Evolutionary conservation across 92 coral and sea anemone genomes (phyloP).

Genomic region (Palythoa heliodiscus): DNA sequence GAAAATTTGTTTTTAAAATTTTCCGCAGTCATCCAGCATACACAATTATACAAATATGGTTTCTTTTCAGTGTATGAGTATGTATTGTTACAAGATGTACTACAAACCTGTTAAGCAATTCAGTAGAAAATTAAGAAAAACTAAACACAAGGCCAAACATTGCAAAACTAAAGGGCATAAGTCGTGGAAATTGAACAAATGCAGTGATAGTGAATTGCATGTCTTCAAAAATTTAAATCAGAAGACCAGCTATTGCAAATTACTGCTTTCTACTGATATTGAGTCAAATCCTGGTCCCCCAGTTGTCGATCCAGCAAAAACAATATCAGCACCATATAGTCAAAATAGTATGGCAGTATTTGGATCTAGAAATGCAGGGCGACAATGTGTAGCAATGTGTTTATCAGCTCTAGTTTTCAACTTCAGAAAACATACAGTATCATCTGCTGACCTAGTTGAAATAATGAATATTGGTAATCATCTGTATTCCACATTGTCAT

Average conservation of each 20-base stretch:
- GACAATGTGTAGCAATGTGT: slow-evolving; percentile 21
- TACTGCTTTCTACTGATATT: neutral
- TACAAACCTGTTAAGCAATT: slow-evolving; percentile 17
- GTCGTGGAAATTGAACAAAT: slow-evolving; percentile 10
- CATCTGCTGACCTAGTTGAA: slow-evolving; percentile 14
- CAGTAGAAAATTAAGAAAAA: neutral
- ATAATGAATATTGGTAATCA: slow-evolving; percentile 21
- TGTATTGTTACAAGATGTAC: slow-evolving; percentile 12
- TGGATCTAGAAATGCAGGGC: slow-evolving; percentile 33
- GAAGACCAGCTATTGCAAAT: slow-evolving; percentile 12
- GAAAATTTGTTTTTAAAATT: neutral
- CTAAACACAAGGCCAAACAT: neutral
- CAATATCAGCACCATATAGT: slow-evolving; percentile 27
- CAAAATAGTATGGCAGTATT: slow-evolving; percentile 36
- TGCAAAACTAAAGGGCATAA: slow-evolving; percentile 3
- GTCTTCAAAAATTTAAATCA: slow-evolving; percentile 25
- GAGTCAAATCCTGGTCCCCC: slow-evolving; percentile 37
- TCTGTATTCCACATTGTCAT: slow-evolving; percentile 40
- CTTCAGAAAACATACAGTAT: neutral
- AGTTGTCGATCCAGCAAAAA: slow-evolving; percentile 28
- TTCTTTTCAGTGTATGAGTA: neutral
- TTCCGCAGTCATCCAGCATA: slow-evolving; percentile 8
- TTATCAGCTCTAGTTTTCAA: slow-evolving; percentile 15
- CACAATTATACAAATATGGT: slow-evolving; percentile 6
- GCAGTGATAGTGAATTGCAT: slow-evolving; percentile 6